Conservation (phyloP, 1,140 invertebrate species). For the Ridgeia piscesae region DNA sequence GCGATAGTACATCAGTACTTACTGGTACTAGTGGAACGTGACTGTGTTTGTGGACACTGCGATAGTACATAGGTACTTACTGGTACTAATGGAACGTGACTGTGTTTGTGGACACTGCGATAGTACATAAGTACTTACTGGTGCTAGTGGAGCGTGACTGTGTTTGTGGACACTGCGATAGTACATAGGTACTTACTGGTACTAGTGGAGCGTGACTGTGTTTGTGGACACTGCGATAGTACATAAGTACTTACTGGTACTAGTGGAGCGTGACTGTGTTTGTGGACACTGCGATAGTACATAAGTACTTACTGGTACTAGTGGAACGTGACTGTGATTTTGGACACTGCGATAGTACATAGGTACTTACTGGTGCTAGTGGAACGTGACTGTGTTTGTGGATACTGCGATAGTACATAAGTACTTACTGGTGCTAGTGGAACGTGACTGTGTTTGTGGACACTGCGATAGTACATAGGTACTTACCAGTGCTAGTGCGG, state of each 20-base stretch:
- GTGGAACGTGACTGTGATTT: too few relatives aligned
- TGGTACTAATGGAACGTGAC: neutral
- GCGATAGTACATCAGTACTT: neutral
- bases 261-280: neutral
- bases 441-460: neutral
- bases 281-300: neutral
- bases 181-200: neutral
- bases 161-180: neutral
- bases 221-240: neutral
- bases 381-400: too few relatives aligned
- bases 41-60: neutral
- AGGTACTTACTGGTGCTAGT: neutral
- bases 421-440: neutral
- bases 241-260: neutral
- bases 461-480: neutral
- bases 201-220: neutral
- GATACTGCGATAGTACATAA: neutral
- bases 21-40: neutral
- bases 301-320: neutral
- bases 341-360: neutral
- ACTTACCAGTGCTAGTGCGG: neutral
- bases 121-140: neutral
- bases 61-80: neutral
- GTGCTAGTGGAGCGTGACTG: neutral
- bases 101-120: neutral